A percentile compares a stretch with the other conserved stretches of the same genome.
Evolutionary conservation across 2,888 invertebrate genomes (phyloP).

Genomic region (Cantharis flavilabris): DNA sequence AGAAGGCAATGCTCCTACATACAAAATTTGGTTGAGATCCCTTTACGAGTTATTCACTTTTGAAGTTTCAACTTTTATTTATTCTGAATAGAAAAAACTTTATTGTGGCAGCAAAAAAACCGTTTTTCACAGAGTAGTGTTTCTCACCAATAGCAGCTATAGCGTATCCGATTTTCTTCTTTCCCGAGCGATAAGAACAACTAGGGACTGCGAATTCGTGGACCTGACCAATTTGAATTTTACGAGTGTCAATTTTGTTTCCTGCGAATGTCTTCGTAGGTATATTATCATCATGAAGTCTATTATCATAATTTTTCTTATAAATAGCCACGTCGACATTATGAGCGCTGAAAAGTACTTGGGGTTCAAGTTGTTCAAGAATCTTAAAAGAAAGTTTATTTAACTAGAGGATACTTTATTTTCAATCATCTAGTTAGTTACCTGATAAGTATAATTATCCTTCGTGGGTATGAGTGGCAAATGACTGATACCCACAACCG

Average conservation of each 20-base stretch:
- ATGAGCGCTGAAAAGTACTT: conserved; percentile 72
- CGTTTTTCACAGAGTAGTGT: neutral
- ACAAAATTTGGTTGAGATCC: too few relatives aligned
- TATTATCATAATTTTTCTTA: conserved; percentile 48
- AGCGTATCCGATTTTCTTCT: conserved; percentile 82
- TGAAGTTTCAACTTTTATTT: too few relatives aligned
- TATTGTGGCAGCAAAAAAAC: too few relatives aligned
- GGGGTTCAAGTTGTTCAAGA: conserved; percentile 67
- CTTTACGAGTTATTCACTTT: too few relatives aligned
- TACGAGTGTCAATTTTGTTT: conserved; percentile 51
- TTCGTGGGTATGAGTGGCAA: conserved; percentile 67
- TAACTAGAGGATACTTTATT: neutral
- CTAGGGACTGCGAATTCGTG: conserved; percentile 90
- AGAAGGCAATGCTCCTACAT: too few relatives aligned
- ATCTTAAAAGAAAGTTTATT: conserved; percentile 56
- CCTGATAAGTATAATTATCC: conserved; percentile 57
- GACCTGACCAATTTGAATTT: conserved; percentile 56
- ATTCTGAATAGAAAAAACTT: too few relatives aligned
- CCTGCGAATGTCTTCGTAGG: conserved; percentile 45
- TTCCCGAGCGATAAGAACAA: conserved; percentile 96
- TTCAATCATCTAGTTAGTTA: neutral
- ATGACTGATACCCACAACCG: conserved; percentile 72
- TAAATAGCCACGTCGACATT: conserved; percentile 69
- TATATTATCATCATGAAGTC: conserved; percentile 46
- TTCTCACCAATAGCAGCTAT: conserved; percentile 74